Percentiles rank a stretch among this genome's conserved stretches.
Evolutionary conservation across 2,797 vertebrate genomes (phyloP).

Genomic region (Alfaro cultratus): DNA sequence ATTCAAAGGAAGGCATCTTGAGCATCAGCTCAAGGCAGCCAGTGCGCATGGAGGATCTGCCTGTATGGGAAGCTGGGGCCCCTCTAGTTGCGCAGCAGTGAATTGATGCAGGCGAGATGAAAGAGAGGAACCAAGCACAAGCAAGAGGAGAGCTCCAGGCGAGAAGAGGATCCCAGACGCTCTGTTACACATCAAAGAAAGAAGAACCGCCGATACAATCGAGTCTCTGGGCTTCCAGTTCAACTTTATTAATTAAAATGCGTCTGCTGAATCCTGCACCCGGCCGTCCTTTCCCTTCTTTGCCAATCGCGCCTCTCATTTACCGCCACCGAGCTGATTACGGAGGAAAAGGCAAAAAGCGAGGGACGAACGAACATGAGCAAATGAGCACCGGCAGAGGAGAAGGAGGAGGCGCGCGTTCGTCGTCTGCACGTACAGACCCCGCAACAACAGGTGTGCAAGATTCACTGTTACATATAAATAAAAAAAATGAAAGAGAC

Average conservation of each 20-base stretch:
- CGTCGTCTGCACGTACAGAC: constrained; percentile 43
- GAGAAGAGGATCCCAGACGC: constrained; percentile 65
- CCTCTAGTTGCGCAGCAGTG: constrained; percentile 28
- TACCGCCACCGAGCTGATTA: constrained; percentile 45
- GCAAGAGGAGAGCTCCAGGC: constrained; percentile 57
- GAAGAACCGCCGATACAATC: constrained; percentile 65
- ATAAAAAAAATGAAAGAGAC: constrained; percentile 36
- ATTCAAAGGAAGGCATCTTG: constrained; percentile 29
- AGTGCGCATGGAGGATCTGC: constrained; percentile 27
- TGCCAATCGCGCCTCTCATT: constrained; percentile 51
- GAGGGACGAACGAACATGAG: constrained; percentile 21
- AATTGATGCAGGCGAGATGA: constrained; percentile 60
- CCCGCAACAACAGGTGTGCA: constrained; percentile 63
- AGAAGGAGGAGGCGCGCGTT: constrained; percentile 38
- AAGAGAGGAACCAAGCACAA: constrained; percentile 52
- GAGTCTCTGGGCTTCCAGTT: constrained; percentile 58
- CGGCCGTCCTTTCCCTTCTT: constrained; percentile 42
- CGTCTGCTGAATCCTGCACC: constrained; percentile 61
- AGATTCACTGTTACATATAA: constrained; percentile 22
- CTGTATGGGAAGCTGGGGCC: constrained; percentile 30
- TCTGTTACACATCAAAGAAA: constrained; percentile 76
- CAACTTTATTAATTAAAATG: constrained; percentile 78
- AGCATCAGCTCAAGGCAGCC: constrained; percentile 35
- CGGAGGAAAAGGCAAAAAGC: constrained; percentile 7
- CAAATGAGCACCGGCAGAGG: constrained; percentile 29